phyloP scores from a whole-genome alignment of 2,113 vertebrate species.

The Terrapene triunguis region DNA sequence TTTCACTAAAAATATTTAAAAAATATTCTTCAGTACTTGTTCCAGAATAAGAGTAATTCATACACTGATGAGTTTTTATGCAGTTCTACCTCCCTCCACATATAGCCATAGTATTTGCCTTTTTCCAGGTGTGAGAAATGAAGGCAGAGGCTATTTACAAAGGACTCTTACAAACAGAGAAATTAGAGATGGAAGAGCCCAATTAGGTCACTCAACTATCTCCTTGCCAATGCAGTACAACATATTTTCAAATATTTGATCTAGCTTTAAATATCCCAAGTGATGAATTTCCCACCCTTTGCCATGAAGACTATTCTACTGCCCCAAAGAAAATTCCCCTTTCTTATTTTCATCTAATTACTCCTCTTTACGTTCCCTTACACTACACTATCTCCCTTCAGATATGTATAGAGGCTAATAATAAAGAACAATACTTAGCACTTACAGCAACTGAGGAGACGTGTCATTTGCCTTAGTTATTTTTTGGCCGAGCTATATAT shows the following conservation, averaged over 20 bases:
- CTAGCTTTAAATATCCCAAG: neutral
- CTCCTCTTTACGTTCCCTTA: neutral
- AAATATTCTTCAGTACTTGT: neutral
- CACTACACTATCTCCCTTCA: neutral
- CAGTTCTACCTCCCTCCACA: neutral
- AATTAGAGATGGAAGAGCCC: neutral
- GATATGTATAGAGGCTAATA: neutral
- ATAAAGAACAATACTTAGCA: neutral
- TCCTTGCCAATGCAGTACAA: neutral
- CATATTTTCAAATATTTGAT: neutral
- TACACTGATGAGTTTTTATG: neutral
- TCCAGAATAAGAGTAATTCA: neutral
- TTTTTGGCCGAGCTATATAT: neutral
- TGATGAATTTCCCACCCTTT: neutral
- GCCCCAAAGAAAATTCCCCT: neutral
- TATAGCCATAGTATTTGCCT: neutral
- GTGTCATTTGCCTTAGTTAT: neutral
- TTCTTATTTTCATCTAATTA: neutral
- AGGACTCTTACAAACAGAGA: neutral
- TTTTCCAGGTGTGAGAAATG: neutral
- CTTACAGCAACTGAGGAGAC: neutral
- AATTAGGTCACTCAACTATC: neutral
- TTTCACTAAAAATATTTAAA: neutral
- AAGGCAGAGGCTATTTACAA: slow-evolving; percentile 4
- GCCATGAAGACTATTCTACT: neutral